Base-by-base conservation (phyloP, 2,113 vertebrate species). In the Paramormyrops kingsleyae region DNA sequence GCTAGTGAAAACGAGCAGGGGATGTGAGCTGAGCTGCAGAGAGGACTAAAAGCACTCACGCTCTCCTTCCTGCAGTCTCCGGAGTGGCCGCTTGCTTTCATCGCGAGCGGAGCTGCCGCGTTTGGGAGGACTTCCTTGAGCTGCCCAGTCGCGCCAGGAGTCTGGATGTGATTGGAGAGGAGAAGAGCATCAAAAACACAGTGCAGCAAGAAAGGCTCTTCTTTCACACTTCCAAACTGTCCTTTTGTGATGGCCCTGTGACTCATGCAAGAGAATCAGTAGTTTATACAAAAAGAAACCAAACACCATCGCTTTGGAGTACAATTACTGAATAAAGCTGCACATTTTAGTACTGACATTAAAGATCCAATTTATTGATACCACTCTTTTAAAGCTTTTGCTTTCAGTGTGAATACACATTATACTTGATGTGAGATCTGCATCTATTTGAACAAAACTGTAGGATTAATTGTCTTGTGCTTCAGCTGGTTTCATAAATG, bases 61-160 rank as follows among this genome's bases (percentile, higher is more conserved):
- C 89, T 91, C 50, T 92, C 92, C 89, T 91, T 89, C 44, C 90
- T 91, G 88, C 52, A 89, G 70, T 90, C 91, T 74, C 88, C 90
- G 0, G 89, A 87, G 53, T 84, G 89, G 52, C 89, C 80, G 88
- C 91, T 91, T 24, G 92, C 90, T 87, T 93, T 91, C 92, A 92
- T 93, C 9, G 53, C 90, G 70, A 66, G 77, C 49, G 53, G 49
- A 87, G 85, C n/a, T 3, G 49, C 91, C 53, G 85, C 66, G 62
- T 86, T 85, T 83, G 19, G 39, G 62, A 84, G 46, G 3, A 46
- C 31, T 49, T 87, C 84, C 24, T 86, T 13, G 10, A 87, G 46
- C 49, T 87, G 49, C 47, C 84, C 85, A 83, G 80, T 53, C 6
- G 47, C 70, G 83, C 59, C 47, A 42, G 88, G 59, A 39, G 49